These are phyloP conservation scores for Labeo rohita DNA, from an alignment of 2,113 vertebrate species.

Conservation along the genomic window DNA sequence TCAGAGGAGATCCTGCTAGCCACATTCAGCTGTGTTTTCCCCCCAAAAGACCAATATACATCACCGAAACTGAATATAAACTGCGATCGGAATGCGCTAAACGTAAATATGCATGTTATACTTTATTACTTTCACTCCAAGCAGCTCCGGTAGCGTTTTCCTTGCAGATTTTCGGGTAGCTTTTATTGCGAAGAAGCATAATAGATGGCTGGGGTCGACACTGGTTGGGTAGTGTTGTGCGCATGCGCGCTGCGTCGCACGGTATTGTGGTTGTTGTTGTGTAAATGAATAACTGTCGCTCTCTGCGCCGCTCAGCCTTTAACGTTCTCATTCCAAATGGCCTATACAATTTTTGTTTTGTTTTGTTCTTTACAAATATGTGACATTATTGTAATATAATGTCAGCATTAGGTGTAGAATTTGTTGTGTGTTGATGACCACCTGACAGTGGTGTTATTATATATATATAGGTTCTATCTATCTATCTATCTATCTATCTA, in stretches of 20 bases:
- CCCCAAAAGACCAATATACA: conserved; percentile 49
- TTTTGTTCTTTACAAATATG: neutral
- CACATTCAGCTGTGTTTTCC: conserved; percentile 50
- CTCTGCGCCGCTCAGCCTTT: neutral
- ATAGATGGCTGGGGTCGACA: conserved; percentile 85
- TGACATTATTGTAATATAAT: neutral
- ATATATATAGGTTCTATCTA: too few species aligned
- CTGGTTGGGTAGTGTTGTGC: conserved; percentile 67
- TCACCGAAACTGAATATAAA: conserved; percentile 52
- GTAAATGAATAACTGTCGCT: conserved; percentile 62
- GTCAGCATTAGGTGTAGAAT: neutral
- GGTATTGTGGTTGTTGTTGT: conserved; percentile 84
- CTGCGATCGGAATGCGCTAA: conserved; percentile 61
- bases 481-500: too few species aligned
- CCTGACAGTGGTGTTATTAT: too few species aligned
- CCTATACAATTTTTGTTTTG: neutral
- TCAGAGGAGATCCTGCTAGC: conserved; percentile 49
- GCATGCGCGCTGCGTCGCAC: conserved; percentile 79
- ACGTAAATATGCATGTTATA: conserved; percentile 65
- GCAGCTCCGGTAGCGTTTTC: conserved; percentile 82
- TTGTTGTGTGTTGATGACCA: too few species aligned
- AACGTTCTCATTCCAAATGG: neutral
- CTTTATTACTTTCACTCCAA: conserved; percentile 82
- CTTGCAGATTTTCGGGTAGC: conserved; percentile 78
- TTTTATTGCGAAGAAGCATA: conserved; percentile 92